Conservation (phyloP, 2,797 vertebrate genomes). For the Trachops cirrhosus region DNA sequence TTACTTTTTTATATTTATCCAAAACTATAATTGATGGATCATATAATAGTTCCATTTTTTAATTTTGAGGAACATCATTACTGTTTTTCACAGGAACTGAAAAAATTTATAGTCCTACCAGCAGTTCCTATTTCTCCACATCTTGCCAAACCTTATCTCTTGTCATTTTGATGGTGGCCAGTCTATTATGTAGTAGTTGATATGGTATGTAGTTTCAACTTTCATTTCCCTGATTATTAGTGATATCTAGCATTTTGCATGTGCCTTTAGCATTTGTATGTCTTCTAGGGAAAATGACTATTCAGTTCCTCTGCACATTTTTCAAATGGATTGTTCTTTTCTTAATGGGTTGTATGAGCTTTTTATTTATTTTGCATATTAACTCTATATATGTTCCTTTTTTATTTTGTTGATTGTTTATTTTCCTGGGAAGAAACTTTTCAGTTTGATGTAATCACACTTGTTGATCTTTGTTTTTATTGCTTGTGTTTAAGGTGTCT, state of each 20-base stretch:
- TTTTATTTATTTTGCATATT: neutral
- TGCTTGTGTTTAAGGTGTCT: neutral
- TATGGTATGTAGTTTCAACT: neutral
- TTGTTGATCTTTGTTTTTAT: no score
- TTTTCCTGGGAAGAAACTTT: no score
- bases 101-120: neutral
- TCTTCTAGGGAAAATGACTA: no score
- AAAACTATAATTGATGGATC: neutral
- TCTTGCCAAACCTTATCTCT: neutral
- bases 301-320: neutral
- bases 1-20: neutral
- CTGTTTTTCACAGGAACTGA: neutral
- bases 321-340: neutral
- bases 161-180: neutral
- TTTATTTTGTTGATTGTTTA: neutral
- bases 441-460: no score
- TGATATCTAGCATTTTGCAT: no score
- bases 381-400: neutral
- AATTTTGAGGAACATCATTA: neutral
- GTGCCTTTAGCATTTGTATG: no score
- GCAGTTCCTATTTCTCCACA: neutral
- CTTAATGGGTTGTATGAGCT: neutral
- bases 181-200: neutral
- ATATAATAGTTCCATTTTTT: neutral
- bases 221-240: neutral